Evolutionary conservation across 1,140 invertebrate genomes (phyloP).

Genomic region (Drepana arcuata): DNA sequence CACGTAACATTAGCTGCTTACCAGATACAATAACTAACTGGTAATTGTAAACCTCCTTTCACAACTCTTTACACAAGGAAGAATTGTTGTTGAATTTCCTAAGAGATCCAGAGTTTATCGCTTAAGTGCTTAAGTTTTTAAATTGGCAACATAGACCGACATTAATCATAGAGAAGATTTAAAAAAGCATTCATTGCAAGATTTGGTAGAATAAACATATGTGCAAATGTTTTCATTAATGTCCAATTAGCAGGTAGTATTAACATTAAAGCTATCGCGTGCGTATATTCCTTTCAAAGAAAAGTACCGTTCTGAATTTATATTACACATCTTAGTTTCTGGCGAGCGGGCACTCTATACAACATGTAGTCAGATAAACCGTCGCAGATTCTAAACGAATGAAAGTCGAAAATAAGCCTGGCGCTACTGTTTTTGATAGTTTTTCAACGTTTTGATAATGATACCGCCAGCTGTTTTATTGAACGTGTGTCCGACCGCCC

Average conservation of each 20-base stretch:
- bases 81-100: too few species aligned
- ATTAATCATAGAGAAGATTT: too few species aligned
- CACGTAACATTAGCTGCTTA: too few species aligned
- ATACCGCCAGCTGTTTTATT: conserved; percentile 27
- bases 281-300: conserved; percentile 29
- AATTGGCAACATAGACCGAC: too few species aligned
- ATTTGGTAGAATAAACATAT: too few species aligned
- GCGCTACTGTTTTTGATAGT: conserved; percentile 27
- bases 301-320: conserved; percentile 42
- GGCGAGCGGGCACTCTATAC: conserved; percentile 21
- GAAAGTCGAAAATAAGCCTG: conserved; percentile 21
- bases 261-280: conserved; percentile 25
- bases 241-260: conserved; percentile 27
- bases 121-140: too few species aligned
- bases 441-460: conserved; percentile 27
- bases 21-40: too few species aligned
- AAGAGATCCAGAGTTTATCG: too few species aligned
- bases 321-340: conserved; percentile 36
- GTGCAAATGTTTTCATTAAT: conserved; percentile 12
- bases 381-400: conserved; percentile 31
- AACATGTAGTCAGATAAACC: conserved; percentile 12
- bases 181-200: too few species aligned
- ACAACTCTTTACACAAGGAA: too few species aligned
- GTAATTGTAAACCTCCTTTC: too few species aligned
- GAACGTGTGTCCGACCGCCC: too few species aligned